These are phyloP conservation scores for Misgurnus mizolepis DNA, from an alignment of 2,113 vertebrate genomes.

Conservation along the genomic window DNA sequence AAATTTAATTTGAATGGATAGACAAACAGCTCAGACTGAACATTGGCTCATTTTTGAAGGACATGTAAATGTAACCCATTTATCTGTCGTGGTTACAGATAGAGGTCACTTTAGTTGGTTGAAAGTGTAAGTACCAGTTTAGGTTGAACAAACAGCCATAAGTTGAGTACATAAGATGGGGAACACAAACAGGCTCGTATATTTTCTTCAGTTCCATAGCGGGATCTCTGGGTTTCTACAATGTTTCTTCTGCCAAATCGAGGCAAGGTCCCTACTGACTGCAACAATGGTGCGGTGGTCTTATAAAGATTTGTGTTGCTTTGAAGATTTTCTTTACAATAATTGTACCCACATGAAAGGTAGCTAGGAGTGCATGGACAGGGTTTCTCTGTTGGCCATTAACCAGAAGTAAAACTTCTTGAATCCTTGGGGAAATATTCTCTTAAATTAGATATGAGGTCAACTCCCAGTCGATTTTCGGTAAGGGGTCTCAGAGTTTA, in stretches of 20 bases:
- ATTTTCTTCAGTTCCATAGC: constrained; percentile 35
- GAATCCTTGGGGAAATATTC: constrained; percentile 36
- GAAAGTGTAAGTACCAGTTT: constrained; percentile 50
- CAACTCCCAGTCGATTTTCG: constrained; percentile 24
- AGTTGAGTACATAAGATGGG: constrained; percentile 21
- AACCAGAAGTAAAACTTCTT: not conserved
- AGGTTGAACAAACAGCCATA: constrained; percentile 58
- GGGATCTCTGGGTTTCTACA: constrained; percentile 24
- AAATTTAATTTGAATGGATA: no score
- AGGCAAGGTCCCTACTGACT: not conserved
- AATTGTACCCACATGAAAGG: not conserved
- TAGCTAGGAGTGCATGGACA: not conserved
- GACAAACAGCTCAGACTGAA: not conserved
- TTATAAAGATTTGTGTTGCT: not conserved
- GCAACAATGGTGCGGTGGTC: not conserved
- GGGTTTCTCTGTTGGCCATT: not conserved
- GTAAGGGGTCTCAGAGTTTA: constrained; percentile 3
- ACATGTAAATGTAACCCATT: constrained; percentile 24
- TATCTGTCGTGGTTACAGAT: constrained; percentile 62
- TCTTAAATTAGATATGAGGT: constrained; percentile 47
- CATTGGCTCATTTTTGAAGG: not conserved
- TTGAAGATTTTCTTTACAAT: constrained; percentile 10
- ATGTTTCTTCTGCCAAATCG: not conserved
- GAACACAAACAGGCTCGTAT: constrained; percentile 30
- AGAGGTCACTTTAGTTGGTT: constrained; percentile 55